Percentiles rank a stretch among this genome's conserved stretches.
Evolutionary conservation across 1,140 invertebrate species (phyloP).

Genomic region (Drosophila parabipectinata): DNA sequence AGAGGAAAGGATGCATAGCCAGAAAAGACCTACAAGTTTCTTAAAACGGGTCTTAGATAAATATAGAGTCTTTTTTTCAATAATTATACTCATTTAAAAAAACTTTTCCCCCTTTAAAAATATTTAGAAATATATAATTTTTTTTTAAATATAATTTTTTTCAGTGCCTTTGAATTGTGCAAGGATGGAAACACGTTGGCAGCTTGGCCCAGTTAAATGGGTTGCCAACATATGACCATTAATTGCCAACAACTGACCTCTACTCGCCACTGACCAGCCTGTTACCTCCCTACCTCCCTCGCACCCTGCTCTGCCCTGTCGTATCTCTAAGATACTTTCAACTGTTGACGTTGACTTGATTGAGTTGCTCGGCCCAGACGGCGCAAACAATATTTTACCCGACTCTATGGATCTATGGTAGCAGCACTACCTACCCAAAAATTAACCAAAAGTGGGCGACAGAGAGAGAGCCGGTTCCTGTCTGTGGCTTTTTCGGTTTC

Average conservation of each 20-base stretch:
- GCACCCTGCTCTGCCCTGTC: not conserved
- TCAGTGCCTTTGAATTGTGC: not conserved
- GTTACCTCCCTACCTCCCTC: not conserved
- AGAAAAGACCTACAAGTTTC: not conserved
- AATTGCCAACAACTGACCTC: slow-evolving; percentile 35
- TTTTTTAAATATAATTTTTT: not conserved
- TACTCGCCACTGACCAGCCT: not conserved
- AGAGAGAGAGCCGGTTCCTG: too few relatives aligned
- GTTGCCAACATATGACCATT: slow-evolving; percentile 30
- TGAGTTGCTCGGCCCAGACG: slow-evolving; percentile 20
- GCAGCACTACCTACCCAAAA: not conserved
- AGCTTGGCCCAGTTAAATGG: slow-evolving; percentile 35
- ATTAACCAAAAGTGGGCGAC: not conserved
- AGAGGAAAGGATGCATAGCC: not conserved
- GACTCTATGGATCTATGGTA: too few relatives aligned
- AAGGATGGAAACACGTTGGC: slow-evolving; percentile 10
- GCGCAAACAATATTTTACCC: slow-evolving; percentile 24
- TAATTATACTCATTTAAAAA: too few relatives aligned
- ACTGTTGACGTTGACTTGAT: slow-evolving; percentile 21
- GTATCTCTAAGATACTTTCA: slow-evolving; percentile 17
- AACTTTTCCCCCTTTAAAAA: too few relatives aligned
- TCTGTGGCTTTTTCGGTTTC: not conserved
- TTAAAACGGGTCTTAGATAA: too few relatives aligned
- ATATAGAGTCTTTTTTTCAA: too few relatives aligned
- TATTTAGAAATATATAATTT: too few relatives aligned